These are phyloP conservation scores for Hepsetus odoe DNA, from an alignment of 2,113 vertebrate genomes.

Conservation along the genomic window DNA sequence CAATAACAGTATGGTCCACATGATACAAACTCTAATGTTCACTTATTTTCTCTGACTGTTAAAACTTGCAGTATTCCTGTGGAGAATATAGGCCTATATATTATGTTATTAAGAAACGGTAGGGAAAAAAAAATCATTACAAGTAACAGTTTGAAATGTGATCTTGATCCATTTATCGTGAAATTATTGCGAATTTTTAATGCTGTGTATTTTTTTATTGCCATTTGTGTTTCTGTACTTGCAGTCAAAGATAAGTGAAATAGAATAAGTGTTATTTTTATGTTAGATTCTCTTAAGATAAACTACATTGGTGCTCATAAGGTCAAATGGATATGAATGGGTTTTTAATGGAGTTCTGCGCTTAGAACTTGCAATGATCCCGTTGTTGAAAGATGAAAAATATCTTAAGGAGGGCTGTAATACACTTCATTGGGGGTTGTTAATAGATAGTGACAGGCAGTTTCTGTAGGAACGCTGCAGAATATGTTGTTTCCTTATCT, in stretches of 20 bases:
- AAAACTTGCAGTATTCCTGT: slow-evolving; percentile 60
- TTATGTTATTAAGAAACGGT: slow-evolving; percentile 74
- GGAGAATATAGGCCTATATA: slow-evolving; percentile 69
- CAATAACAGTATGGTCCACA: slow-evolving; percentile 63
- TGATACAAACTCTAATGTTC: slow-evolving; percentile 55
- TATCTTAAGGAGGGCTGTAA: slow-evolving; percentile 58
- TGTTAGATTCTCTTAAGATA: slow-evolving; percentile 58
- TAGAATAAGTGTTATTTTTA: slow-evolving; percentile 67
- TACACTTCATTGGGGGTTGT: slow-evolving; percentile 42
- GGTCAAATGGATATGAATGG: slow-evolving; percentile 48
- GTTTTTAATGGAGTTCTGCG: slow-evolving; percentile 29
- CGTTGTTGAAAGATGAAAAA: slow-evolving; percentile 55
- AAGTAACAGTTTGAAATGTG: slow-evolving; percentile 72
- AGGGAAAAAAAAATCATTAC: slow-evolving; percentile 64
- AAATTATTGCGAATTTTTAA: slow-evolving; percentile 72
- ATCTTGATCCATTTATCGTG: slow-evolving; percentile 76
- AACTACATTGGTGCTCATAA: slow-evolving; percentile 71
- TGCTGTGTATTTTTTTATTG: slow-evolving; percentile 76
- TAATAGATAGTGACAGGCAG: slow-evolving; percentile 43
- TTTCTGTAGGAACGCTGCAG: slow-evolving; percentile 45
- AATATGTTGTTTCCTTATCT: no score
- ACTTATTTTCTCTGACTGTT: slow-evolving; percentile 68
- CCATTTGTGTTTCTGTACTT: slow-evolving; percentile 78
- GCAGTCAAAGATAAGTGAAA: slow-evolving; percentile 74
- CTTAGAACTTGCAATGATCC: slow-evolving; percentile 57